Evolutionary conservation across 2,888 invertebrate species (phyloP), one percentile per base, ranked within the genome.

Genomic region (Cephus nigrinus): DNA sequence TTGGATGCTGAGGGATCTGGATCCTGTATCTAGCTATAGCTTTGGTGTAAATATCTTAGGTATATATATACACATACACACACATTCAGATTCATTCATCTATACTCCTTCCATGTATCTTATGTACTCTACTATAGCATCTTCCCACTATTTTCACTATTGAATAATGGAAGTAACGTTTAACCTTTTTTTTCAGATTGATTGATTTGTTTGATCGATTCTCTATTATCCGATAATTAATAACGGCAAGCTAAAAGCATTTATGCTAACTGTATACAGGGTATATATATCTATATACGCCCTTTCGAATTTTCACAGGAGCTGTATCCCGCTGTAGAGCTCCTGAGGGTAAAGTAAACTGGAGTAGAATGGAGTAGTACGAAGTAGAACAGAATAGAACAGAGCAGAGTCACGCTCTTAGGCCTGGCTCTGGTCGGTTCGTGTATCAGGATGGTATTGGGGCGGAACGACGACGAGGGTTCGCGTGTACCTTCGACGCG

Each of bases 401-500:
- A 55, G 55, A 55, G 55, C 9, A 55, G 55, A 55, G 55, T 55
- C 55, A 55, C 55, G 55, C 55, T 55, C 55, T 55, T 55, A 23
- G 55, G 81, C 79, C 80, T 77, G 79, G 80, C 80, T 75, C 78
- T 23, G 76, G 76, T 80, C 79, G 74, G 80, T 83, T 82, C 84
- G 82, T 81, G 83, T 81, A 84, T 82, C 83, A 82, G 79, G 79
- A 81, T 85, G 86, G 86, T 84, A 86, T 86, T 84, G 84, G 83
- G 85, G 80, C 85, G 86, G 85, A 86, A 86, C 85, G 85, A 82
- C 76, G 80, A 82, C 77, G 80, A 81, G 82, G 81, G 79, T 79
- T 77, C 80, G 75, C 78, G 74, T 75, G 74, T 36, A 34, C 33
- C 5, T 73, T 31, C 23, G 34, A 33, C 81, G 81, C 81, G 81